phyloP scores from a whole-genome alignment of 2,888 invertebrate genomes.

The Dicranocentrus wangi region DNA sequence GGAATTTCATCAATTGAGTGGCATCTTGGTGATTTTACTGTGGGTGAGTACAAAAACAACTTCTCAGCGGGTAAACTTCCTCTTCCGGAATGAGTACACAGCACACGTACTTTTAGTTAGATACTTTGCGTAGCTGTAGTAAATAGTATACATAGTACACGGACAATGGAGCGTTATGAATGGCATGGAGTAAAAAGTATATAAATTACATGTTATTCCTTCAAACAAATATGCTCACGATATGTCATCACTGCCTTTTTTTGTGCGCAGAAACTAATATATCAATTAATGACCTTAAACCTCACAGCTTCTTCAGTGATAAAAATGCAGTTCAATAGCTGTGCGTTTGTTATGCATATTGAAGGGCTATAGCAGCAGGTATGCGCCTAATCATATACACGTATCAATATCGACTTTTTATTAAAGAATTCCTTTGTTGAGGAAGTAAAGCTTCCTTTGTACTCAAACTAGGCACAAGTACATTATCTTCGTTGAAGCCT shows the following conservation, averaged over 20 bases:
- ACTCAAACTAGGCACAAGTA: no score
- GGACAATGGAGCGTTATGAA: no score
- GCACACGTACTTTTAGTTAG: background rate
- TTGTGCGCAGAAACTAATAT: background rate
- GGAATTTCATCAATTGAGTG: background rate
- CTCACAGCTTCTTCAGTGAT: slow-evolving; percentile 8
- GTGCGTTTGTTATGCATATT: no score
- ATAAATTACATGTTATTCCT: slow-evolving; percentile 4
- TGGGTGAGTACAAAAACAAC: slow-evolving; percentile 7
- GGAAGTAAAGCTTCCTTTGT: no score
- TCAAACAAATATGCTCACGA: slow-evolving; percentile 2
- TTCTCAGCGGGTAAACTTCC: slow-evolving; percentile 32
- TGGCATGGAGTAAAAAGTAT: slow-evolving; percentile 2
- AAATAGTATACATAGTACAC: no score
- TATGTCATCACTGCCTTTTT: background rate
- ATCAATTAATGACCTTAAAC: slow-evolving; percentile 32
- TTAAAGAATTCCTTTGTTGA: no score
- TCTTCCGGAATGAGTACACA: slow-evolving; percentile 20
- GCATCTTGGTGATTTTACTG: slow-evolving; percentile 2
- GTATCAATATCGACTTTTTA: no score
- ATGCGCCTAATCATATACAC: no score
- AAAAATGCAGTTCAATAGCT: background rate
- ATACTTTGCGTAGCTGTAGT: background rate
- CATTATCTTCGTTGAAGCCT: no score
- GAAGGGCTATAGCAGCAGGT: no score